Conservation (phyloP, 1,140 invertebrate genomes). For the Cyclargus thomasi region DNA sequence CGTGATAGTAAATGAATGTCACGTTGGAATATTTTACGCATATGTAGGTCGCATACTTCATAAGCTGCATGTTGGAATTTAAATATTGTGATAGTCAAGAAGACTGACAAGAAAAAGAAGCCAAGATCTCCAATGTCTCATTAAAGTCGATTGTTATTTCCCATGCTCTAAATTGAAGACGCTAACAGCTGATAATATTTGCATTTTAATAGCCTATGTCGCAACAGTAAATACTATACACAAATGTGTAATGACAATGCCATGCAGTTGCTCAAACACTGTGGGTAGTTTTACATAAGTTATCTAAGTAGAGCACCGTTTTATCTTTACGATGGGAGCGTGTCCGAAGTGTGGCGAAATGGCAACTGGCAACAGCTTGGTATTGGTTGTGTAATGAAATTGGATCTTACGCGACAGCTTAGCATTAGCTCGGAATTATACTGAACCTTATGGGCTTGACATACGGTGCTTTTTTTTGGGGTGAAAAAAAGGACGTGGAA, state of each 20-base stretch:
- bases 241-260: conserved; percentile 15
- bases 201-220: neutral
- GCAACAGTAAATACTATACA: neutral
- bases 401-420: conserved; percentile 30
- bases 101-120: no score
- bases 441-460: conserved; percentile 9
- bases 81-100: no score
- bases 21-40: no score
- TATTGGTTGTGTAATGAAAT: conserved; percentile 40
- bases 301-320: conserved; percentile 14
- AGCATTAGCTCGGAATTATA: no score
- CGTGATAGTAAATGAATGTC: no score
- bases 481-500: neutral
- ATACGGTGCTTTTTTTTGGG: no score
- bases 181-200: neutral
- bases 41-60: no score
- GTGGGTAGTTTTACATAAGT: conserved; percentile 17
- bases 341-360: conserved; percentile 31
- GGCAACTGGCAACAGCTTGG: conserved; percentile 22
- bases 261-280: conserved; percentile 18
- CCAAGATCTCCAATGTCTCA: no score
- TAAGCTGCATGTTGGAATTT: no score
- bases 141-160: neutral
- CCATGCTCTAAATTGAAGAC: neutral
- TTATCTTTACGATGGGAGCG: conserved; percentile 21